Conservation (phyloP, 2,888 invertebrate species). For the Heliconius charithonia region DNA sequence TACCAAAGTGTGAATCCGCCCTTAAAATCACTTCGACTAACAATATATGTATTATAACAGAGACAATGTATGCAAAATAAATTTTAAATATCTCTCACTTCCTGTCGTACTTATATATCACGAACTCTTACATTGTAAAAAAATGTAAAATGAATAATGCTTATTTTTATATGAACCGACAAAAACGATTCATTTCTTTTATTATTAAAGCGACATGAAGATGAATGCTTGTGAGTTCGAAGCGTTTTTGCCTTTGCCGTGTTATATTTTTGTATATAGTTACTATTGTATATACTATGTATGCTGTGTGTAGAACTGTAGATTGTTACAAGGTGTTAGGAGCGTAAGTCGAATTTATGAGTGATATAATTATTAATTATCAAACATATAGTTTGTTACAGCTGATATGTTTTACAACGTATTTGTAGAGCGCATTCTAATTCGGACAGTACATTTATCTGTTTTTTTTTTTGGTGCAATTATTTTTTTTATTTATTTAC, state of each 20-base stretch:
- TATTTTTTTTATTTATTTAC: background rate
- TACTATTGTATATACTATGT: slow-evolving; percentile 80
- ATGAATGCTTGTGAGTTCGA: slow-evolving; percentile 36
- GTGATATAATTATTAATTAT: slow-evolving; percentile 27
- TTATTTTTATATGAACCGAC: slow-evolving; percentile 32
- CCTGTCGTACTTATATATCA: background rate
- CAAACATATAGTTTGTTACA: slow-evolving; percentile 6
- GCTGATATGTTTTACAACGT: background rate
- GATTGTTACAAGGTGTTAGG: slow-evolving; percentile 74
- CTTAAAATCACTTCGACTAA: slow-evolving; percentile 14
- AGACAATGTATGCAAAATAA: slow-evolving; percentile 1
- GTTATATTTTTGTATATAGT: slow-evolving; percentile 69
- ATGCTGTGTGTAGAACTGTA: slow-evolving; percentile 78
- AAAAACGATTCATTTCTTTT: slow-evolving; percentile 40
- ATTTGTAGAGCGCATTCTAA: background rate
- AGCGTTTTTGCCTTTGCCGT: slow-evolving; percentile 55
- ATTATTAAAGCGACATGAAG: slow-evolving; percentile 25
- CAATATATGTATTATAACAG: background rate
- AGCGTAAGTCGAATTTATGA: slow-evolving; percentile 59
- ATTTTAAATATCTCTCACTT: background rate
- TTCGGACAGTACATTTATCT: background rate
- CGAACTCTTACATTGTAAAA: background rate
- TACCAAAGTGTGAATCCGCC: too few relatives aligned
- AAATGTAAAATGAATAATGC: slow-evolving; percentile 3
- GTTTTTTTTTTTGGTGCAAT: background rate